phyloP scores from a whole-genome alignment of 2,113 vertebrate species.

The Apeltes quadracus region DNA sequence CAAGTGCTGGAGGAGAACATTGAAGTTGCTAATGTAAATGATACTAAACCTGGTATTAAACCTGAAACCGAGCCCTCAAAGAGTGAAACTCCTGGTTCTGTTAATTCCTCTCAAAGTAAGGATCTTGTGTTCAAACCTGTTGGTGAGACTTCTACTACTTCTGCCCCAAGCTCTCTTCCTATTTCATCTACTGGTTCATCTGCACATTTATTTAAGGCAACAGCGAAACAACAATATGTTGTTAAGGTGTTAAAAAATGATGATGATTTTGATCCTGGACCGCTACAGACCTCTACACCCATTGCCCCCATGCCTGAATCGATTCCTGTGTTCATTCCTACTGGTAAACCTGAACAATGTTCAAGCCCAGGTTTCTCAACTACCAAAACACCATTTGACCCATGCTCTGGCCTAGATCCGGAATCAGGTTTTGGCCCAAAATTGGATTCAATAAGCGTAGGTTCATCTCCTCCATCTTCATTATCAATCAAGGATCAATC shows the following conservation, averaged over 20 bases:
- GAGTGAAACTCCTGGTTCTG: neutral
- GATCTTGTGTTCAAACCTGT: neutral
- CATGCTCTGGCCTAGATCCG: conserved; percentile 31
- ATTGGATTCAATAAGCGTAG: conserved; percentile 43
- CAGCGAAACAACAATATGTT: conserved; percentile 6
- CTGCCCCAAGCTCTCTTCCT: conserved; percentile 32
- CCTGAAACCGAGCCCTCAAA: neutral
- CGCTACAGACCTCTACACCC: conserved; percentile 68
- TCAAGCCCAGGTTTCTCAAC: conserved; percentile 20
- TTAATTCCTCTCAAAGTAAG: conserved; percentile 11
- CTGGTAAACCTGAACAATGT: neutral
- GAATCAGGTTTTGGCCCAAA: conserved; percentile 22
- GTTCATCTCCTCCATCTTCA: conserved; percentile 48
- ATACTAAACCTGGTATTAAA: conserved; percentile 22
- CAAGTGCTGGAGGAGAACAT: conserved; percentile 10
- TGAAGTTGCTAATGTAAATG: neutral
- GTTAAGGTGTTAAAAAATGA: neutral
- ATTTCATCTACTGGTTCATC: conserved; percentile 12
- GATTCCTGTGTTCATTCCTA: conserved; percentile 6
- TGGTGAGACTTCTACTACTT: neutral
- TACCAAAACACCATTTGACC: conserved; percentile 36
- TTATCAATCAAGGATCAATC: conserved; percentile 24
- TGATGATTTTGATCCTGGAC: conserved; percentile 38
- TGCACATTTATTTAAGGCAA: neutral
- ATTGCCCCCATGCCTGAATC: conserved; percentile 28